phyloP scores from a whole-genome alignment of 2,888 invertebrate species.

The Phymatocera aterrima region DNA sequence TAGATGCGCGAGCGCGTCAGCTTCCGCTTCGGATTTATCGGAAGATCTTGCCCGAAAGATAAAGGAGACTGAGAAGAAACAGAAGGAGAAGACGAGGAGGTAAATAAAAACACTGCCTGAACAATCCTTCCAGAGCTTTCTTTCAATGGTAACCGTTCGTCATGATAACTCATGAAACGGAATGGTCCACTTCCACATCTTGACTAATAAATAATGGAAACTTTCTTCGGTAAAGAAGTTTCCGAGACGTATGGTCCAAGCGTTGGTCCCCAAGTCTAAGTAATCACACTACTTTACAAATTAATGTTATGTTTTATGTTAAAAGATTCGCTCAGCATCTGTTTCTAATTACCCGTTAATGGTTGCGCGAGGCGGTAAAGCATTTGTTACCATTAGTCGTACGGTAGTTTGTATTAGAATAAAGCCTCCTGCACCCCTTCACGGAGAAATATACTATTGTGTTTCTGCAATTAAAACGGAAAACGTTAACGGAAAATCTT shows the following conservation, averaged over 20 bases:
- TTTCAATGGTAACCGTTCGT: constrained; percentile 24
- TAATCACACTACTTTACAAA: constrained; percentile 74
- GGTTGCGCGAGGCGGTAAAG: constrained; percentile 67
- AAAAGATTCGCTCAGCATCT: constrained; percentile 75
- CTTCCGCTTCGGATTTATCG: constrained; percentile 30
- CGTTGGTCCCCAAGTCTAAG: constrained; percentile 65
- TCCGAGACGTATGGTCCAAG: constrained; percentile 68
- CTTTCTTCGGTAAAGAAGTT: constrained; percentile 68
- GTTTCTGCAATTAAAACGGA: constrained; percentile 43
- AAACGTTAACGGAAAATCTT: constrained; percentile 33
- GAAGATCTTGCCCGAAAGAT: neutral
- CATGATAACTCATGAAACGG: constrained; percentile 50
- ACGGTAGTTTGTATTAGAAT: constrained; percentile 47
- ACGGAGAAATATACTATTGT: constrained; percentile 41
- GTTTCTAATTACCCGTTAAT: constrained; percentile 75
- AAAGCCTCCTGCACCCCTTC: constrained; percentile 23
- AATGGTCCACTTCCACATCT: constrained; percentile 60
- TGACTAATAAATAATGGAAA: constrained; percentile 74
- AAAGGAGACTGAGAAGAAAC: neutral
- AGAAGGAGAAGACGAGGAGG: neutral
- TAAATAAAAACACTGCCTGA: neutral
- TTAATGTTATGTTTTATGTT: constrained; percentile 75
- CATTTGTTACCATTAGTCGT: constrained; percentile 57
- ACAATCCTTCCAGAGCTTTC: neutral
- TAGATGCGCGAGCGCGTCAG: constrained; percentile 11